Percentiles rank a stretch among this genome's conserved stretches.
Conservation (phyloP, 2,888 invertebrate genomes). For the Cephonodes hylas region DNA sequence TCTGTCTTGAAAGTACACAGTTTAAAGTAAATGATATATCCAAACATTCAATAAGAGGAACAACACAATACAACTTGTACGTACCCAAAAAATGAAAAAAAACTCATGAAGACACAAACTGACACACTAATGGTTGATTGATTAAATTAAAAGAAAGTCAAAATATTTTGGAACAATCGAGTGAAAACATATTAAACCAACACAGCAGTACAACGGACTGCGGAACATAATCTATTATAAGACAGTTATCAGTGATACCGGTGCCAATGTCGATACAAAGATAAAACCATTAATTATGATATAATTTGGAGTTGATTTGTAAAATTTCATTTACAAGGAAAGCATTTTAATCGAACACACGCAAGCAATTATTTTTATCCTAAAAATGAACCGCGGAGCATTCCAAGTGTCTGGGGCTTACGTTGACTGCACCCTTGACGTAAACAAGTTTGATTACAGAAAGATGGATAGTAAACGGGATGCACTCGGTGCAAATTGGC, state of each 20-base stretch:
- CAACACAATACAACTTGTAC: neutral
- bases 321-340: neutral
- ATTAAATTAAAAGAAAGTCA: neutral
- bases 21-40: neutral
- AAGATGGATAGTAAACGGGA: conserved; percentile 26
- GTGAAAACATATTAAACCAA: conserved; percentile 33
- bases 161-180: conserved; percentile 16
- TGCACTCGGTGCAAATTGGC: conserved; percentile 36
- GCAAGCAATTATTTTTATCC: neutral
- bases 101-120: conserved; percentile 10
- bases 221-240: conserved; percentile 36
- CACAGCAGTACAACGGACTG: conserved; percentile 43
- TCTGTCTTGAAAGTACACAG: neutral
- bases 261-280: conserved; percentile 40
- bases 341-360: neutral
- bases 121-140: neutral
- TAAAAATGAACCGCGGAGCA: neutral
- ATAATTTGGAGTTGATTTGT: neutral
- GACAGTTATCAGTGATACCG: conserved; percentile 37
- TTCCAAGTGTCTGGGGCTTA: neutral
- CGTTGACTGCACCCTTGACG: neutral
- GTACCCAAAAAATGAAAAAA: conserved; percentile 15
- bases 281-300: conserved; percentile 38
- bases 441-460: conserved; percentile 11
- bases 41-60: neutral